Conservation (phyloP, 1,140 invertebrate species). For the Drosophila virilis region DNA sequence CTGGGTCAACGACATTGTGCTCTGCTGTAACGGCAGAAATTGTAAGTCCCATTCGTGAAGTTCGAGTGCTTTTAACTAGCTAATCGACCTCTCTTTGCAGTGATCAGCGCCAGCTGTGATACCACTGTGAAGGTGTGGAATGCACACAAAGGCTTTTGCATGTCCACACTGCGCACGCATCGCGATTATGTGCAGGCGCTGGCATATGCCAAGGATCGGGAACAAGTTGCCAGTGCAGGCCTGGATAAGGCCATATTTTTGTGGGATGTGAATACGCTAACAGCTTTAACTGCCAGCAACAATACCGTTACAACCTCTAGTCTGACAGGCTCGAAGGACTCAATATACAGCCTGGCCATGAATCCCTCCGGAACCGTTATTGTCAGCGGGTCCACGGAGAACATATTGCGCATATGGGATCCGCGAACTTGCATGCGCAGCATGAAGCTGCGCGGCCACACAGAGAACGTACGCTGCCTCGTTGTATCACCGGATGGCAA, state of each 20-base stretch:
- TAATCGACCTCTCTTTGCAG: constrained; percentile 84
- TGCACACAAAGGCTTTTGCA: constrained; percentile 99
- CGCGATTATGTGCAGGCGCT: constrained; percentile 99
- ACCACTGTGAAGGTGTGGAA: constrained; percentile 99
- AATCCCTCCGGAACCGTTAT: constrained; percentile 98
- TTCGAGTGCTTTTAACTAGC: not conserved
- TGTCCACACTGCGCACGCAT: constrained; percentile 98
- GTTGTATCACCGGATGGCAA: constrained; percentile 97
- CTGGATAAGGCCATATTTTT: constrained; percentile 98
- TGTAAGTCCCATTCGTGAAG: constrained; percentile 86
- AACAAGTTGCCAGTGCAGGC: constrained; percentile 97
- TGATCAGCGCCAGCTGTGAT: constrained; percentile 99
- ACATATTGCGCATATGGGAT: constrained; percentile 98
- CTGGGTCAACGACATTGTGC: constrained; percentile 99
- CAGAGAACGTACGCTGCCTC: constrained; percentile 98
- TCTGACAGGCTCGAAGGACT: constrained; percentile 98
- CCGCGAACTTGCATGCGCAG: constrained; percentile 96
- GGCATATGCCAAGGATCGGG: constrained; percentile 99
- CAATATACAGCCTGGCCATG: constrained; percentile 99
- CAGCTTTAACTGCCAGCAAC: constrained; percentile 98
- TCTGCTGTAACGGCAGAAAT: constrained; percentile 98
- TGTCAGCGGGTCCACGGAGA: constrained; percentile 98
- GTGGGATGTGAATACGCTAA: constrained; percentile 99
- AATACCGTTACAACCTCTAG: constrained; percentile 99
- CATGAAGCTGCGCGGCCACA: constrained; percentile 98